Conservation (phyloP, 2,888 invertebrate genomes). For the Sinohyriopsis cumingii region DNA sequence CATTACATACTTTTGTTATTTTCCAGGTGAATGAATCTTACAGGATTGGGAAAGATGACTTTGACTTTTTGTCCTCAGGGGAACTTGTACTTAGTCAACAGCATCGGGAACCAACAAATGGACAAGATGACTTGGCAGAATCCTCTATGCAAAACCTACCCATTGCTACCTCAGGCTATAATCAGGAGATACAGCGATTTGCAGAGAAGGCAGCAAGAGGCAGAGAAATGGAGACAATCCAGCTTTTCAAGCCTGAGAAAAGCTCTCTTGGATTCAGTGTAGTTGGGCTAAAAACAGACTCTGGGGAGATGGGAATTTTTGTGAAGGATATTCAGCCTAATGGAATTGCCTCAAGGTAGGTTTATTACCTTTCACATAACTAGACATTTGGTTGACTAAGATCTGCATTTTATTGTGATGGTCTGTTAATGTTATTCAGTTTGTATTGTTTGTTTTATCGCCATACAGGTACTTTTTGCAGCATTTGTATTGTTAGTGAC, state of each 20-base stretch:
- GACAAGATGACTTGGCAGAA: conserved; percentile 21
- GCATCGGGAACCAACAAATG: conserved; percentile 7
- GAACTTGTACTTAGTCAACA: conserved; percentile 76
- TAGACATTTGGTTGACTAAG: too few species aligned
- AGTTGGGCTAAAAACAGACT: conserved; percentile 78
- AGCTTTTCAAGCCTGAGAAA: conserved; percentile 79
- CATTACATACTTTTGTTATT: too few species aligned
- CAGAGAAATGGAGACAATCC: conserved; percentile 76
- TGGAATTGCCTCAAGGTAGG: conserved; percentile 80
- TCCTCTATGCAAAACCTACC: conserved; percentile 4
- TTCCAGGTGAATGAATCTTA: conserved; percentile 28
- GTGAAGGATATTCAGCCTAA: conserved; percentile 80
- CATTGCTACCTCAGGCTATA: conserved; percentile 48
- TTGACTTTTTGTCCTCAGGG: conserved; percentile 83
- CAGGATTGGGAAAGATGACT: conserved; percentile 78
- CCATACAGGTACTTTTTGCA: too few species aligned
- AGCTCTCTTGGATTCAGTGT: conserved; percentile 81
- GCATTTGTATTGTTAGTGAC: too few species aligned
- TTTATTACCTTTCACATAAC: neutral
- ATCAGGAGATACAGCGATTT: conserved; percentile 47
- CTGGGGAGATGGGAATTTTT: conserved; percentile 80
- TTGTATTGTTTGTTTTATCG: too few species aligned
- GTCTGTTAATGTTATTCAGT: too few species aligned
- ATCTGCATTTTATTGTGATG: too few species aligned
- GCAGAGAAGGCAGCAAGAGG: conserved; percentile 77